Evolutionary conservation across 2,888 invertebrate genomes (phyloP).

Genomic region (Zygogramma bicolorata): DNA sequence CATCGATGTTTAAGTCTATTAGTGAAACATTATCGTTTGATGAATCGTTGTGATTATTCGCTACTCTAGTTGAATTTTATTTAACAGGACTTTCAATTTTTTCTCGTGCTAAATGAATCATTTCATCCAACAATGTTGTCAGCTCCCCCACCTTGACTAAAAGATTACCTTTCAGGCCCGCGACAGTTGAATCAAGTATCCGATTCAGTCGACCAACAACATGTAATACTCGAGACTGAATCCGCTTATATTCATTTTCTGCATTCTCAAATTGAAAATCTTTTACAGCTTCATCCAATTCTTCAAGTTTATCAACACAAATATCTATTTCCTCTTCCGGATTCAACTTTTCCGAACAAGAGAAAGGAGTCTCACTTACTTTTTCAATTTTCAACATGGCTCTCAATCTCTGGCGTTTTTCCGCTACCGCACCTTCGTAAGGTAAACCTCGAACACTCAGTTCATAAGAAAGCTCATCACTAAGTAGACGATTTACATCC

Average conservation of each 20-base stretch:
- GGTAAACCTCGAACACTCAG: background rate
- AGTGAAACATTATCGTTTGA: too few species aligned
- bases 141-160: too few species aligned
- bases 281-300: background rate
- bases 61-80: too few species aligned
- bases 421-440: background rate
- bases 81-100: too few species aligned
- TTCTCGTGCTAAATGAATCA: too few species aligned
- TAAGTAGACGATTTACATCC: background rate
- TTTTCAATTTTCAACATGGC: background rate
- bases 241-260: background rate
- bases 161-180: too few species aligned
- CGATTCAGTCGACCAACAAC: background rate
- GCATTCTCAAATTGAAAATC: background rate
- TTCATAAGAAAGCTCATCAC: background rate
- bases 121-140: too few species aligned
- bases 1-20: too few species aligned
- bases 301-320: background rate
- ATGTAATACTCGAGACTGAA: background rate
- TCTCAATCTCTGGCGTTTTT: background rate
- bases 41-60: too few species aligned
- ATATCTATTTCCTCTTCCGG: background rate
- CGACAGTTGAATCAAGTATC: too few species aligned
- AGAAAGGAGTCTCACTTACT: background rate
- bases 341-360: background rate